Base-by-base conservation (phyloP, 2,888 invertebrate genomes). In the Ormyrus labotus region DNA sequence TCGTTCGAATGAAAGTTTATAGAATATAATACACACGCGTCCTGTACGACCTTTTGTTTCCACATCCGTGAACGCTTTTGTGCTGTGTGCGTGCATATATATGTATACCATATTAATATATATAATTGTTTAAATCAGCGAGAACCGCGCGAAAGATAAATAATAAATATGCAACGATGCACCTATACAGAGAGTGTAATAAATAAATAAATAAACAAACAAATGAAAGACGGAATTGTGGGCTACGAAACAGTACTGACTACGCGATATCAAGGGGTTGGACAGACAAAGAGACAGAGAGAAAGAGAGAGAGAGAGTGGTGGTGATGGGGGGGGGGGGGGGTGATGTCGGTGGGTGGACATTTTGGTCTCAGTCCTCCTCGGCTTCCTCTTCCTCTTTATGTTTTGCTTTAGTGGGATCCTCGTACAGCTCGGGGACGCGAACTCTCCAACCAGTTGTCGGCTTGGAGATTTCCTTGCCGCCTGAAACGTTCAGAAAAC, bases 401-500 rank as follows among this genome's bases (percentile, higher is more conserved):
- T 81, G 73, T 84, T 87, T 86, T 86, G 86, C 86, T 83, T 85
- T 83, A 83, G 87, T 86, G 76, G 90, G 88, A 57, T 88, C 89
- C 87, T 90, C 86, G 86, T 90, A 89, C 85, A 91, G 89, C 88
- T 91, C 90, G 83, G 90, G 90, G 84, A 91, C 89, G 86, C 90
- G 90, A 84, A 88, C 87, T 87, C 90, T 89, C 90, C 90, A 90
- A 85, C 90, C 89, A 71, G 77, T n/a, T 69, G 80, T 48, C 65
- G 67, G 80, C 78, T 78, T 78, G 77, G 82, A 78, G 80, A 61
- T 58, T 68, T 45, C 75, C 83, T 88, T 82, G 80, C 80, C 88
- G 90, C 90, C 90, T 90, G 90, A 90, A 90, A 90, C 86, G 88
- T 90, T 89, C 86, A 90, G 87, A 88, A 87, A 87, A 86, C 87